phyloP scores from a whole-genome alignment of 2,797 vertebrate genomes.

The Sandelia bainsii region DNA sequence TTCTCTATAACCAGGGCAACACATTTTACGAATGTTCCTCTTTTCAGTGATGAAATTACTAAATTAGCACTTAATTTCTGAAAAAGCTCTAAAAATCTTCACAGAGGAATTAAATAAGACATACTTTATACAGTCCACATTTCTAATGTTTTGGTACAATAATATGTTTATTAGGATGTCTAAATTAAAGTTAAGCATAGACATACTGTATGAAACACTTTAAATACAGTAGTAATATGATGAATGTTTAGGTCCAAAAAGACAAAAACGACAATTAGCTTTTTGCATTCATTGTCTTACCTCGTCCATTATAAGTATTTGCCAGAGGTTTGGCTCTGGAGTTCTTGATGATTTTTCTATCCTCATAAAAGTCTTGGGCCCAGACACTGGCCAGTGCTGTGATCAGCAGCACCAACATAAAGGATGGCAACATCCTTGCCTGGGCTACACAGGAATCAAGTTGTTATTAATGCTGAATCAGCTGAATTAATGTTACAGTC shows the following conservation, averaged over 20 bases:
- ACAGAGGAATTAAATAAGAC: too few relatives aligned
- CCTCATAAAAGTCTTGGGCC: slow-evolving; percentile 84
- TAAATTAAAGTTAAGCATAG: too few relatives aligned
- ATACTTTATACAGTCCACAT: too few relatives aligned
- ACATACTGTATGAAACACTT: too few relatives aligned
- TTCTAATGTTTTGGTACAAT: too few relatives aligned
- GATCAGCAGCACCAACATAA: slow-evolving; percentile 83
- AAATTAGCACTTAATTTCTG: too few relatives aligned
- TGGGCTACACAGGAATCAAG: slow-evolving; percentile 34
- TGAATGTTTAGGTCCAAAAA: too few relatives aligned
- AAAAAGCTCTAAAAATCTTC: too few relatives aligned
- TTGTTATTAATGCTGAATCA: neutral
- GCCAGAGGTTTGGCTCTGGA: slow-evolving; percentile 73
- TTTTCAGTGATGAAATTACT: neutral
- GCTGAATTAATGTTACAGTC: neutral
- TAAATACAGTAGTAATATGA: too few relatives aligned
- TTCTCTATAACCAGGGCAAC: neutral
- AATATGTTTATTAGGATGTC: too few relatives aligned
- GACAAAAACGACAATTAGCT: too few relatives aligned
- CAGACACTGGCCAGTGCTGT: slow-evolving; percentile 78
- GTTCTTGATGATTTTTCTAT: slow-evolving; percentile 77
- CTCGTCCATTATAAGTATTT: slow-evolving; percentile 86
- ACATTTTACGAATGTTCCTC: neutral
- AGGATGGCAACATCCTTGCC: slow-evolving; percentile 76
- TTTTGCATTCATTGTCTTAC: slow-evolving; percentile 71